A percentile compares a stretch with the other conserved stretches of the same genome.
These are phyloP conservation scores for Dicrostonyx torquatus DNA, from an alignment of 2,797 vertebrate genomes.

Conservation along the genomic window DNA sequence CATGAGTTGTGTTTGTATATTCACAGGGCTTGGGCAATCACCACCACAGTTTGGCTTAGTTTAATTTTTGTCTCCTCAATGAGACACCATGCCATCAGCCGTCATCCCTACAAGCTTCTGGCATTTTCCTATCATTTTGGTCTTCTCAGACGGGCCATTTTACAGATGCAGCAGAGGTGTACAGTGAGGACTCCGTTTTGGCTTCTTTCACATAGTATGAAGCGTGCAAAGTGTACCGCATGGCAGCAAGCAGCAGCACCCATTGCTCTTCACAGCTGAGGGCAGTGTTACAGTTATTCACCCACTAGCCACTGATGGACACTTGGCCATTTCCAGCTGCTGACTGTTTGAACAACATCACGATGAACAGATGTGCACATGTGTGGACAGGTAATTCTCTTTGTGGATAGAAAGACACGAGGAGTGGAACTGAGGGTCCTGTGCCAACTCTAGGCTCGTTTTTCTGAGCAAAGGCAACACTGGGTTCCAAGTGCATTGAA, in stretches of 20 bases:
- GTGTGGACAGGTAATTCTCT: not conserved
- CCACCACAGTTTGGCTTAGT: too few species aligned
- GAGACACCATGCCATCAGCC: accelerated
- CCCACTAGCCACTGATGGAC: not conserved
- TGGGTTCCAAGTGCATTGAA: not conserved
- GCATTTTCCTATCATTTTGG: not conserved
- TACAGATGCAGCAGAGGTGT: too few species aligned
- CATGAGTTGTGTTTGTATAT: not conserved
- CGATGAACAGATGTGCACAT: accelerated
- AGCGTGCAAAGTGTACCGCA: not conserved
- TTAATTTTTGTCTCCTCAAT: not conserved
- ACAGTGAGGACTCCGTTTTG: not conserved
- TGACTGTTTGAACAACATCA: not conserved
- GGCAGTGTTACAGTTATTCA: too few species aligned
- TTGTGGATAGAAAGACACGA: not conserved
- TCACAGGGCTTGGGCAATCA: not conserved
- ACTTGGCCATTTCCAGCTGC: not conserved
- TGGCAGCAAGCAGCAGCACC: not conserved
- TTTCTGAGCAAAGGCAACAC: too few species aligned
- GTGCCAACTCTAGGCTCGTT: accelerated
- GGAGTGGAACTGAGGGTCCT: not conserved
- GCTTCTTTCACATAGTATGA: not conserved
- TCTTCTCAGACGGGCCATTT: not conserved
- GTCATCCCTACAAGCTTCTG: too few species aligned
- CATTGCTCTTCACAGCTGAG: not conserved